phyloP scores from a whole-genome alignment of 2,888 invertebrate genomes.

The Pachydiplax longipennis region DNA sequence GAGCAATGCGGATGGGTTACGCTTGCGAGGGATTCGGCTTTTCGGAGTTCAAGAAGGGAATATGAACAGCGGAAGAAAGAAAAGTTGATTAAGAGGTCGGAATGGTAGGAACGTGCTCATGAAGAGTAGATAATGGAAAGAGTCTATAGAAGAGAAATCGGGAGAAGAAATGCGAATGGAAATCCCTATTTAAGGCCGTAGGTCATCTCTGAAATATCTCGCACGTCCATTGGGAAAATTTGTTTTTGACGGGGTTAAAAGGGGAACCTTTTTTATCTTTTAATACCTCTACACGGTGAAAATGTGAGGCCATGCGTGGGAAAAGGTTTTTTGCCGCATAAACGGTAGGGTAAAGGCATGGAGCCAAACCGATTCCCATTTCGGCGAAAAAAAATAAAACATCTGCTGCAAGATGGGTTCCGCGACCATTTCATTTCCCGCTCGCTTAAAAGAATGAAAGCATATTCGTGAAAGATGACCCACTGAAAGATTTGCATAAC shows the following conservation, averaged over 20 bases:
- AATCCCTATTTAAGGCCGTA: slow-evolving; percentile 15
- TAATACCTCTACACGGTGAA: not conserved
- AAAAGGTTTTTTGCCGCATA: not conserved
- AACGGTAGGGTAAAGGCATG: not conserved
- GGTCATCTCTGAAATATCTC: slow-evolving; percentile 25
- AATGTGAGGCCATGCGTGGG: not conserved
- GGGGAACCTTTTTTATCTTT: not conserved
- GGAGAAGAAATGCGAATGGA: slow-evolving; percentile 31
- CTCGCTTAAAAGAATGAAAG: not conserved
- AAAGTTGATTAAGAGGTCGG: slow-evolving; percentile 6
- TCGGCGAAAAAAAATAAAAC: not conserved
- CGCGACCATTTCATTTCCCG: not conserved
- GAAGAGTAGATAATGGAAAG: not conserved
- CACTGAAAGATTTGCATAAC: not conserved
- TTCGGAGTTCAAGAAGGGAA: not conserved
- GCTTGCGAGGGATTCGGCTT: not conserved
- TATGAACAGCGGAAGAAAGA: not conserved
- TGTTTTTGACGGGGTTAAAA: not conserved
- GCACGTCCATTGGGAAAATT: not conserved
- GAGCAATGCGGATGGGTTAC: too few species aligned
- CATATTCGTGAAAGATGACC: not conserved
- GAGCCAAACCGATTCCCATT: not conserved
- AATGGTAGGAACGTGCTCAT: not conserved
- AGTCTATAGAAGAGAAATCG: not conserved
- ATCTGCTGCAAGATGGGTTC: not conserved